Evolutionary conservation across 1,140 invertebrate genomes (phyloP).

Genomic region (Diplogasteroides magnus): DNA sequence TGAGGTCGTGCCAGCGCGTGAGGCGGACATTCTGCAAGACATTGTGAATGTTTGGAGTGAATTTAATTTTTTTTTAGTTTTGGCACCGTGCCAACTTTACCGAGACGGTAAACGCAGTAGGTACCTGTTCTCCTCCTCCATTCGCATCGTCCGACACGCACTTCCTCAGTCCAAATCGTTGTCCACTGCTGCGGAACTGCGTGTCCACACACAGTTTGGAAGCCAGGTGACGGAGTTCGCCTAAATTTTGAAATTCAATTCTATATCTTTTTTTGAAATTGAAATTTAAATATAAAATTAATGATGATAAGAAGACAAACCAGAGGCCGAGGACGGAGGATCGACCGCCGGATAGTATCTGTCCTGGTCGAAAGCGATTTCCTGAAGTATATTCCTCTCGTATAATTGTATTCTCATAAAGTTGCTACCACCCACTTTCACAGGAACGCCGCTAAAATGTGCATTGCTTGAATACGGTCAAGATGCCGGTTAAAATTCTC

Average conservation of each 20-base stretch:
- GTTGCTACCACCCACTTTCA: no score
- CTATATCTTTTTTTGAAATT: constrained; percentile 17
- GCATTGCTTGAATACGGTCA: no score
- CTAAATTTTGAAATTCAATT: constrained; percentile 33
- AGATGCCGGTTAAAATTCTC: no score
- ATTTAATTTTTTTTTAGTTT: no score
- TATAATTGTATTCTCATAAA: no score
- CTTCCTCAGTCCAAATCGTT: constrained; percentile 65
- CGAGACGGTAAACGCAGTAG: not conserved
- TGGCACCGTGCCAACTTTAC: not conserved
- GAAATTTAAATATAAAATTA: constrained; percentile 1
- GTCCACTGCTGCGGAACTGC: constrained; percentile 65
- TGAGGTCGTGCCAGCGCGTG: constrained; percentile 85
- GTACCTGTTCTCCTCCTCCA: constrained; percentile 61
- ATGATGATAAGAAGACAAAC: constrained; percentile 13
- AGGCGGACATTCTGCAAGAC: constrained; percentile 63
- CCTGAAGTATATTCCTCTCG: constrained; percentile 36
- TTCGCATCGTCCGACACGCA: constrained; percentile 63
- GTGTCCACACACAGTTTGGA: constrained; percentile 73
- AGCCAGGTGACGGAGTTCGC: constrained; percentile 67
- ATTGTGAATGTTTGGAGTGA: not conserved
- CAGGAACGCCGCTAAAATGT: no score
- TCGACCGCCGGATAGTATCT: constrained; percentile 85
- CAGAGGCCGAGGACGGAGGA: constrained; percentile 77
- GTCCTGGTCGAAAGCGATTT: constrained; percentile 77